Conservation (phyloP, 2,113 vertebrate genomes). For the Chloropsis hardwickii region DNA sequence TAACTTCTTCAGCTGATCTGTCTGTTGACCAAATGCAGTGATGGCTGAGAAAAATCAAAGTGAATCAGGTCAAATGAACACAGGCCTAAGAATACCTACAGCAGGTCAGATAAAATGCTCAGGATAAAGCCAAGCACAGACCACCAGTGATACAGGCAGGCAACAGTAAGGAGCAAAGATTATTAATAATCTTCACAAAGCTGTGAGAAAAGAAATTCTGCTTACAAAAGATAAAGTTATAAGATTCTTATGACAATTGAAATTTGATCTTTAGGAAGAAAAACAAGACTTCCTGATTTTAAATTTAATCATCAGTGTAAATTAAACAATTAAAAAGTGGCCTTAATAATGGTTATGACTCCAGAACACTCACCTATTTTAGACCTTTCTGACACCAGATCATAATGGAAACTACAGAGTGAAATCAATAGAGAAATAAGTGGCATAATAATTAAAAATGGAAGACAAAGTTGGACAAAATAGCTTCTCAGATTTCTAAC, state of each 20-base stretch:
- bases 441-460: not conserved
- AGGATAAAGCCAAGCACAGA: not conserved
- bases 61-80: not conserved
- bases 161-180: not conserved
- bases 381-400: not conserved
- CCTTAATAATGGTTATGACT: not conserved
- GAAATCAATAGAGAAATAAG: not conserved
- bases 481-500: not conserved
- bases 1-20: not conserved
- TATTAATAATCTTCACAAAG: not conserved
- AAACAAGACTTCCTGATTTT: not conserved
- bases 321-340: not conserved
- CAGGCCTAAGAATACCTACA: not conserved
- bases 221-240: not conserved
- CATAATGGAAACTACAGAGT: not conserved
- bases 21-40: not conserved
- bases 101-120: not conserved
- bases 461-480: not conserved
- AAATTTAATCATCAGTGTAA: not conserved
- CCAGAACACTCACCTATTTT: not conserved
- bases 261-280: not conserved
- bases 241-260: not conserved
- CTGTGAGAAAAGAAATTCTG: not conserved
- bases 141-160: not conserved
- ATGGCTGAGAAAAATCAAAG: not conserved